These are phyloP conservation scores for Lissocephala sabroskyi DNA, from an alignment of 2,888 invertebrate species.

Conservation along the genomic window DNA sequence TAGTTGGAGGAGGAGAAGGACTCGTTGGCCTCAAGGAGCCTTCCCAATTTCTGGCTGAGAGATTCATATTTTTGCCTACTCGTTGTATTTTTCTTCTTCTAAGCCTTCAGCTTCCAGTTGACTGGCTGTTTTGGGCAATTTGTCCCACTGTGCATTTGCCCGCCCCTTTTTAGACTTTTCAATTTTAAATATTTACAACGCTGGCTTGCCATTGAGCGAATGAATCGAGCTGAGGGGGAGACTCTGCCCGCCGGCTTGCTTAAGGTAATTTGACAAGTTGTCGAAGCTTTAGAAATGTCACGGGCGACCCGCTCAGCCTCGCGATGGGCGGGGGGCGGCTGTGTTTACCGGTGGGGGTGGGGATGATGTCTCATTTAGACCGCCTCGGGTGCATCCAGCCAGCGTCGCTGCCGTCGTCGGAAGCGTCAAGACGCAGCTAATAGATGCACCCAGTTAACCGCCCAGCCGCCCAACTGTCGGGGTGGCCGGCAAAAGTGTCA, in stretches of 20 bases:
- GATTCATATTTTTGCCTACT: too few relatives aligned
- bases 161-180: conserved; percentile 33
- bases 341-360: not conserved
- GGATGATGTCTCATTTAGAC: conserved; percentile 31
- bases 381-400: not conserved
- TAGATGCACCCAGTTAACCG: conserved; percentile 16
- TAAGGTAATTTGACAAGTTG: conserved; percentile 63
- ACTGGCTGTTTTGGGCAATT: too few relatives aligned
- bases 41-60: too few relatives aligned
- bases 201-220: not conserved
- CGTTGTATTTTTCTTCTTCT: too few relatives aligned
- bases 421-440: conserved; percentile 39
- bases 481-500: not conserved
- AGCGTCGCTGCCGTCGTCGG: conserved; percentile 18
- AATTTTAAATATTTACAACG: conserved; percentile 34
- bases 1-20: too few relatives aligned
- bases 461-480: not conserved
- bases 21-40: too few relatives aligned
- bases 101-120: too few relatives aligned
- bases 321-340: not conserved
- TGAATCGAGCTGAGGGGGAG: not conserved
- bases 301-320: conserved; percentile 10
- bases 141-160: conserved; percentile 18
- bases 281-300: conserved; percentile 58
- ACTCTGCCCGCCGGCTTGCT: conserved; percentile 34